phyloP scores from a whole-genome alignment of 2,797 vertebrate species.

The Sebastes glaucus region DNA sequence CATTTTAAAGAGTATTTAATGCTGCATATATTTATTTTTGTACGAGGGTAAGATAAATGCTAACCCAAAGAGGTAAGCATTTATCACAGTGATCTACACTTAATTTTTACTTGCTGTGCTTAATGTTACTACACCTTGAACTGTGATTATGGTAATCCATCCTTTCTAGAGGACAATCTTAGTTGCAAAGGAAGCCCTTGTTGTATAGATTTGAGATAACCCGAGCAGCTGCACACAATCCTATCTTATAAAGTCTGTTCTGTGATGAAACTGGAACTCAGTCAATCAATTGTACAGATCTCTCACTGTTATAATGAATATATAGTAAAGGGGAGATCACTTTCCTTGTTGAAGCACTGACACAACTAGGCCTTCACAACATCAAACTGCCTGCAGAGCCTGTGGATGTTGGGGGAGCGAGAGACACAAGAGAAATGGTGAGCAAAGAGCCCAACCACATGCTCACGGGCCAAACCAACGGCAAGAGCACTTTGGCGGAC shows the following conservation, averaged over 20 bases:
- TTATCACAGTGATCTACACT: slow-evolving; percentile 30
- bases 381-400: slow-evolving; percentile 64
- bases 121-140: slow-evolving; percentile 47
- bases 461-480: slow-evolving; percentile 75
- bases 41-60: slow-evolving; percentile 25
- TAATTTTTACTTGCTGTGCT: slow-evolving; percentile 39
- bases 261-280: slow-evolving; percentile 53
- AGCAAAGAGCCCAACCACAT: slow-evolving; percentile 84
- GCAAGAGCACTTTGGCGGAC: slow-evolving; percentile 82
- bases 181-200: slow-evolving; percentile 32
- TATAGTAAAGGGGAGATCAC: slow-evolving; percentile 31
- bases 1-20: slow-evolving; percentile 51
- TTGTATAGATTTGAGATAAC: slow-evolving; percentile 24
- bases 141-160: slow-evolving; percentile 50
- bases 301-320: slow-evolving; percentile 40
- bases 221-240: slow-evolving; percentile 39
- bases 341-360: slow-evolving; percentile 55
- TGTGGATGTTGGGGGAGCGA: slow-evolving; percentile 71
- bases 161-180: slow-evolving; percentile 53
- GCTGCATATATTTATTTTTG: slow-evolving; percentile 72
- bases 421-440: slow-evolving; percentile 80
- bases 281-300: slow-evolving; percentile 44
- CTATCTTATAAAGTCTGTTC: slow-evolving; percentile 12
- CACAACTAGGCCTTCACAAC: slow-evolving; percentile 54
- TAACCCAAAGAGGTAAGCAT: neutral